Evolutionary conservation across 1,140 invertebrate species (phyloP).

Genomic region (Dinothrombium tinctorium): DNA sequence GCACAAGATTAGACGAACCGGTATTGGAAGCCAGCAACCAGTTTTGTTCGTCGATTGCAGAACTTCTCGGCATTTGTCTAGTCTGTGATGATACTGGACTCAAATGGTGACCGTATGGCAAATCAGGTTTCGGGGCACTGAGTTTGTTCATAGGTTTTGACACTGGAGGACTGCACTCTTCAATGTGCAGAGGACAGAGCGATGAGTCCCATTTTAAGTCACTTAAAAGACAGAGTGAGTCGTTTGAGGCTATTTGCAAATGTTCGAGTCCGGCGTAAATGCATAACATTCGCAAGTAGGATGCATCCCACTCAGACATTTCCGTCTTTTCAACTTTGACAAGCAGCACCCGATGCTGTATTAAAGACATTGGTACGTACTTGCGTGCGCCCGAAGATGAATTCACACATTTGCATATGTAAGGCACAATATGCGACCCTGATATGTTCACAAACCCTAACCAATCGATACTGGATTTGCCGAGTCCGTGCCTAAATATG

Average conservation of each 20-base stretch:
- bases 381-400: too few species aligned
- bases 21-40: too few species aligned
- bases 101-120: too few species aligned
- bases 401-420: slow-evolving; percentile 39
- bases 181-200: slow-evolving; percentile 7
- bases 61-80: too few species aligned
- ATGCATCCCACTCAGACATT: slow-evolving; percentile 6
- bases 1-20: too few species aligned
- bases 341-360: background rate
- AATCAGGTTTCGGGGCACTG: too few species aligned
- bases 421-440: slow-evolving; percentile 75
- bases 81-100: too few species aligned
- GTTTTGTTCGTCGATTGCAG: too few species aligned
- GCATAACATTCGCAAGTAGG: slow-evolving; percentile 8
- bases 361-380: slow-evolving; percentile 3
- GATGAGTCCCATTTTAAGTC: slow-evolving; percentile 6
- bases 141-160: too few species aligned
- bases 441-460: slow-evolving; percentile 75
- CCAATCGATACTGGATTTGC: slow-evolving; percentile 23
- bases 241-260: slow-evolving; percentile 1
- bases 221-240: slow-evolving; percentile 1
- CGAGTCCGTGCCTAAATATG: slow-evolving; percentile 45
- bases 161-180: slow-evolving; percentile 6
- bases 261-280: slow-evolving; percentile 5
- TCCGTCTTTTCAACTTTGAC: slow-evolving; percentile 7